These are phyloP conservation scores for Cheilosia impressa DNA, from an alignment of 2,888 invertebrate species.

Conservation along the genomic window DNA sequence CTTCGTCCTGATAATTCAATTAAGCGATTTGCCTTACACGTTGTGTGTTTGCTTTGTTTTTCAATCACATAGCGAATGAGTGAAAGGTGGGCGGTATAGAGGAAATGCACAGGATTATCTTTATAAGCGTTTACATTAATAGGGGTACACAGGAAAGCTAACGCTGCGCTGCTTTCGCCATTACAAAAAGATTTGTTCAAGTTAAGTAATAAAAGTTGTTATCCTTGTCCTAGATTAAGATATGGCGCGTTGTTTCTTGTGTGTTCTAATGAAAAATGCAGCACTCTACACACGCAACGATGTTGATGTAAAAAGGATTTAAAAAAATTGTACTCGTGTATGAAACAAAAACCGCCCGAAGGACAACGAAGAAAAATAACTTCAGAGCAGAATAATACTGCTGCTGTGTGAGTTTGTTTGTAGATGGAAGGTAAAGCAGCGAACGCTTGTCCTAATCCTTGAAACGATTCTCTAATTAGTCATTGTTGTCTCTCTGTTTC, in stretches of 20 bases:
- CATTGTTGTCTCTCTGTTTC: constrained; percentile 63
- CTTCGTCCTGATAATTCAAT: constrained; percentile 59
- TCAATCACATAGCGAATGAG: constrained; percentile 18
- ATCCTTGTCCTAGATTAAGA: constrained; percentile 67
- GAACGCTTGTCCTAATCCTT: constrained; percentile 69
- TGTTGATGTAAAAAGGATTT: background rate
- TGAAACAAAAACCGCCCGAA: constrained; percentile 46
- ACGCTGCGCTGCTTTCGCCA: background rate
- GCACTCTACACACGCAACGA: constrained; percentile 2
- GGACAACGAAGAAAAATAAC: constrained; percentile 37
- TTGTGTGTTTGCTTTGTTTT: constrained; percentile 22
- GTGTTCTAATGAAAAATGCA: constrained; percentile 51
- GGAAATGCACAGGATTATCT: constrained; percentile 31
- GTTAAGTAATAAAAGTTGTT: constrained; percentile 59
- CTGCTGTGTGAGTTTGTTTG: constrained; percentile 6
- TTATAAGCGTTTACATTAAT: constrained; percentile 44
- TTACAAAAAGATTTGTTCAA: constrained; percentile 46
- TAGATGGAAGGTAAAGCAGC: constrained; percentile 19
- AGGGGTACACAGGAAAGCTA: constrained; percentile 26
- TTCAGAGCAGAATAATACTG: constrained; percentile 7
- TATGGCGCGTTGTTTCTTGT: constrained; percentile 29
- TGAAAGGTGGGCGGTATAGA: background rate
- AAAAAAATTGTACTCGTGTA: constrained; percentile 17
- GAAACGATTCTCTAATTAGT: constrained; percentile 73
- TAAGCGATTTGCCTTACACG: constrained; percentile 55